Conservation (phyloP, 2,797 vertebrate genomes). For the Hippocampus kuda region DNA sequence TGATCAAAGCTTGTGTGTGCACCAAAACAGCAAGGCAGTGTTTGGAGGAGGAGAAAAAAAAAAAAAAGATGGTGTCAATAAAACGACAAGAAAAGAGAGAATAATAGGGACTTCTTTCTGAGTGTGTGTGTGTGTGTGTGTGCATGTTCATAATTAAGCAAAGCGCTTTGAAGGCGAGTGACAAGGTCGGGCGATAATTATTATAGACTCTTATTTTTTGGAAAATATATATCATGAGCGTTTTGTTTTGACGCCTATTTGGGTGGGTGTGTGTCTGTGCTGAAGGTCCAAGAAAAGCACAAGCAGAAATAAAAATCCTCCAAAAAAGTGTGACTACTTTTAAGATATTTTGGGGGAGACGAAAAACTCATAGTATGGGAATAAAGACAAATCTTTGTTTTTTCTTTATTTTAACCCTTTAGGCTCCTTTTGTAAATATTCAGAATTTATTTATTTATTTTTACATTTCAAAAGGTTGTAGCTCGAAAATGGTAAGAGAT, state of each 20-base stretch:
- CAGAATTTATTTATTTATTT: no score
- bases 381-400: no score
- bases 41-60: background rate
- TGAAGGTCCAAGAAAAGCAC: background rate
- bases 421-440: no score
- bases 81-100: background rate
- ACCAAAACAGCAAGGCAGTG: background rate
- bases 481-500: no score
- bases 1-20: conserved; percentile 1
- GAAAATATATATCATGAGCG: background rate
- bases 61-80: background rate
- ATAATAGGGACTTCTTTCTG: background rate
- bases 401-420: no score
- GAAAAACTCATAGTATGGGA: no score
- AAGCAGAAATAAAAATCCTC: no score
- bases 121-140: background rate
- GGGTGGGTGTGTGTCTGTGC: background rate
- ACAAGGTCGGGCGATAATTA: background rate
- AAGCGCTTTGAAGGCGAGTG: background rate
- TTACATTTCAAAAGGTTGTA: no score
- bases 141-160: background rate
- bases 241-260: conserved; percentile 1
- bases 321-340: no score
- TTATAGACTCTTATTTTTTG: background rate
- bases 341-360: no score